Evolutionary conservation across 37 sponge, comb jelly and placozoan species (phyloP).

Genomic region (Halichondria panicea): DNA sequence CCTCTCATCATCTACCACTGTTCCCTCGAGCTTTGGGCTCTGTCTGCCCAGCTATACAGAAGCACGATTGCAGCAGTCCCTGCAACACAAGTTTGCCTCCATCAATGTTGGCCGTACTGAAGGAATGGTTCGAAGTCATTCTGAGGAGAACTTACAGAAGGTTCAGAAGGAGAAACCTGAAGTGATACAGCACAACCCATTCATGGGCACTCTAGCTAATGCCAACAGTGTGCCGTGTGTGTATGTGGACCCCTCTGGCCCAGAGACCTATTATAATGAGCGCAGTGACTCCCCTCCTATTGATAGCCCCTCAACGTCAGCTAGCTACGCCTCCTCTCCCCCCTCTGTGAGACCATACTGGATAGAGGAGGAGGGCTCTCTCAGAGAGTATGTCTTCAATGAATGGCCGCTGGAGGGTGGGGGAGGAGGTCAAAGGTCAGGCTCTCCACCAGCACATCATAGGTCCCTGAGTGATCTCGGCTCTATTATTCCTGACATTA

Average conservation of each 20-base stretch:
- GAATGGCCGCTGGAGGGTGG: conserved; percentile 62
- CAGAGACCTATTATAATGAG: conserved; percentile 2
- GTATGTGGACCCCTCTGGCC: conserved; percentile 53
- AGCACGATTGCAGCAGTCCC: conserved; percentile 48
- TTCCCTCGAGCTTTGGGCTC: conserved; percentile 25
- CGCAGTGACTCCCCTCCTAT: conserved; percentile 28
- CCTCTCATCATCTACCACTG: background rate
- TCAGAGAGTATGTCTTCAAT: conserved; percentile 49
- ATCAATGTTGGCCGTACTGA: conserved; percentile 37
- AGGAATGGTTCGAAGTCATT: conserved; percentile 60
- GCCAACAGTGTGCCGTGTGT: conserved; percentile 86
- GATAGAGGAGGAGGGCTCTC: conserved; percentile 41
- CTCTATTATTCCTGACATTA: conserved; percentile 7
- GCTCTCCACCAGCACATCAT: conserved; percentile 69
- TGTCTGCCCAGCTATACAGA: conserved; percentile 62
- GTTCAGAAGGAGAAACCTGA: conserved; percentile 59
- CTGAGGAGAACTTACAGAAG: conserved; percentile 78
- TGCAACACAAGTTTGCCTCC: conserved; percentile 68
- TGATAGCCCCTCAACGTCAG: conserved; percentile 79
- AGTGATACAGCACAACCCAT: conserved; percentile 67
- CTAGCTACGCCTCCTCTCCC: conserved; percentile 78
- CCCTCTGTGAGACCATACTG: conserved; percentile 61
- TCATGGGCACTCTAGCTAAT: conserved; percentile 79
- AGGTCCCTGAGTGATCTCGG: conserved; percentile 71
- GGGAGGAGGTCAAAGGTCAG: background rate